Evolutionary conservation across 64 coral and sea anemone genomes (phyloP), one percentile per base, ranked within the genome.

Genomic region (Orbicella faveolata): DNA sequence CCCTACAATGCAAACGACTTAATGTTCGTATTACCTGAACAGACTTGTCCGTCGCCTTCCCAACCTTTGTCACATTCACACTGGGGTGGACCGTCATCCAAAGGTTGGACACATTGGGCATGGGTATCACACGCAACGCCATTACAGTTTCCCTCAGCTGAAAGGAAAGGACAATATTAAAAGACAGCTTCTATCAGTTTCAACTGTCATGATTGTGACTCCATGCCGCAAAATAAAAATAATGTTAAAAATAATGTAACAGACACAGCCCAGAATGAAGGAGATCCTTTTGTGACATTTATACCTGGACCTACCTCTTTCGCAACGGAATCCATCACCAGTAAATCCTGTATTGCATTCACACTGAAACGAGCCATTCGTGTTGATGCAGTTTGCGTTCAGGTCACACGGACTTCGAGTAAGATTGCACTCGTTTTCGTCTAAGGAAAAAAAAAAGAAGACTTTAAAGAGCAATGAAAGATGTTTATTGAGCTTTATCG

Each of bases 381-480:
- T 93, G 63, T 96, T 96, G 37, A 72, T 92, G 51, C 95, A 96
- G 4, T 44, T 63, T 64, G 95, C 95, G 51, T 96, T 87, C 44
- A 85, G 76, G 73, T 96, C 88, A 78, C 95, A 96, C 16, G 79
- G 83, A 76, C 33, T 93, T 7, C 36, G 54, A 36, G 74, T 63
- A 6, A 70, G 41, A 51, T 90, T 59, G 17, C 95, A 96, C 74
- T 96, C 95, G 26, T 96, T 66, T 33, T 85, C 64, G 72, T 85
- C 82, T 85, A 16, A 21, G 13, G 21, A 73, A 1, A 72, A 0
- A 70, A 72, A 73, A 12, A 76, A 76, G 2, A 11, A 1, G 34
- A 19, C 18, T 15, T 19, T 39, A 48, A 67, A 1, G 64, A 67
- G 18, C 17, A 21, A 67, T 7, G 4, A 7, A 4, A 7, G 23